Conservation (phyloP, 2,113 vertebrate genomes). For the Eulemur rufifrons region DNA sequence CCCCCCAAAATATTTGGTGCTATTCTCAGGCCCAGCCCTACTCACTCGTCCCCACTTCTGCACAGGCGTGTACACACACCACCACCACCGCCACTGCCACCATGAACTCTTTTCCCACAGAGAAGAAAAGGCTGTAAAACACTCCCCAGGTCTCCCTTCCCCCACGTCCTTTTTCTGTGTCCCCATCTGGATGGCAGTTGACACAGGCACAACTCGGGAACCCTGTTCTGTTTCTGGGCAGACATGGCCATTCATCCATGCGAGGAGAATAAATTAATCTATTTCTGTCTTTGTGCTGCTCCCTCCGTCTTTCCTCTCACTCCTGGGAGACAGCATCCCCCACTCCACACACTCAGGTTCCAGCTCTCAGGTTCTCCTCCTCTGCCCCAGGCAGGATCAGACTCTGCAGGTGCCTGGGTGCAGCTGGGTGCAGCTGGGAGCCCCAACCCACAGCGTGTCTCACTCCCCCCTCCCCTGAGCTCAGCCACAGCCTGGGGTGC, state of each 20-base stretch:
- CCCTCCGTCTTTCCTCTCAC: not conserved
- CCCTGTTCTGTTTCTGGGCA: not conserved
- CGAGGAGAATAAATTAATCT: slow-evolving; percentile 42
- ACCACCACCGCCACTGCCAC: too few relatives aligned
- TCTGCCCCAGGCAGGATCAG: not conserved
- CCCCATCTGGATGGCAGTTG: slow-evolving; percentile 14
- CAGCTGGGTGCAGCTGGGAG: not conserved
- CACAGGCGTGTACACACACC: accelerated
- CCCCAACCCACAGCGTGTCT: not conserved
- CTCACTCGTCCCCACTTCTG: too few relatives aligned
- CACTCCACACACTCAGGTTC: not conserved
- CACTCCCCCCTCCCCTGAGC: not conserved
- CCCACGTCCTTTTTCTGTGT: not conserved
- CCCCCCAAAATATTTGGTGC: not conserved
- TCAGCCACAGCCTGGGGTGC: not conserved
- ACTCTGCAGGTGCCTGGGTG: not conserved
- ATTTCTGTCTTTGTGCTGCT: not conserved
- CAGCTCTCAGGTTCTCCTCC: not conserved
- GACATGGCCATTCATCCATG: not conserved
- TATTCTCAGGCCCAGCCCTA: not conserved
- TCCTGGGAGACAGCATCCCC: not conserved
- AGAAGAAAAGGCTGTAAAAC: not conserved
- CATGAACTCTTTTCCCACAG: not conserved
- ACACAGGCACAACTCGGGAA: slow-evolving; percentile 41
- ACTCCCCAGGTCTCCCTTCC: too few relatives aligned